Percentiles rank a stretch among this genome's conserved stretches.
Conservation (phyloP, 2,113 vertebrate genomes). For the Cyrtonyx montezumae region DNA sequence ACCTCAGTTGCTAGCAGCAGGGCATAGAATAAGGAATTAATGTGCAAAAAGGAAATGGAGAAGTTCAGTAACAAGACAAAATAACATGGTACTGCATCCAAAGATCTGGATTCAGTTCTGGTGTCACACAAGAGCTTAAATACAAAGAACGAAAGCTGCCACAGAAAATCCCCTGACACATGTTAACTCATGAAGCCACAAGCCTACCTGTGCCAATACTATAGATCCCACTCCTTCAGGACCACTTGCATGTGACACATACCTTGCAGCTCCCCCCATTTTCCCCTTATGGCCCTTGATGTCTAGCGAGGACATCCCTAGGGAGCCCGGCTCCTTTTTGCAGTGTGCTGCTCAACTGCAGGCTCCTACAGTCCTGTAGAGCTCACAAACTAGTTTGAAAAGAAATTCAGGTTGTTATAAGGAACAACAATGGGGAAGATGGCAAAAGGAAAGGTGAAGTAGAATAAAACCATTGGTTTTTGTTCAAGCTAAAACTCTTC, state of each 20-base stretch:
- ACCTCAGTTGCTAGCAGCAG: neutral
- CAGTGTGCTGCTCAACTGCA: neutral
- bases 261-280: neutral
- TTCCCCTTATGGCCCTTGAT: neutral
- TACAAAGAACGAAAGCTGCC: neutral
- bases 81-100: neutral
- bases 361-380: neutral
- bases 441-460: neutral
- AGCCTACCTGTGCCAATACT: neutral
- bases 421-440: accelerated
- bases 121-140: neutral
- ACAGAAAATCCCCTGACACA: neutral
- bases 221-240: neutral
- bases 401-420: neutral
- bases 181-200: neutral
- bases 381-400: neutral
- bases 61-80: neutral
- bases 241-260: neutral
- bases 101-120: neutral
- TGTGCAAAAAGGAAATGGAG: neutral
- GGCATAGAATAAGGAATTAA: neutral
- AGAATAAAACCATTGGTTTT: neutral
- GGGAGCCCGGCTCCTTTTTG: neutral
- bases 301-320: neutral
- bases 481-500: neutral